Evolutionary conservation across 2,888 invertebrate species (phyloP).

Genomic region (Agrypnus murinus): DNA sequence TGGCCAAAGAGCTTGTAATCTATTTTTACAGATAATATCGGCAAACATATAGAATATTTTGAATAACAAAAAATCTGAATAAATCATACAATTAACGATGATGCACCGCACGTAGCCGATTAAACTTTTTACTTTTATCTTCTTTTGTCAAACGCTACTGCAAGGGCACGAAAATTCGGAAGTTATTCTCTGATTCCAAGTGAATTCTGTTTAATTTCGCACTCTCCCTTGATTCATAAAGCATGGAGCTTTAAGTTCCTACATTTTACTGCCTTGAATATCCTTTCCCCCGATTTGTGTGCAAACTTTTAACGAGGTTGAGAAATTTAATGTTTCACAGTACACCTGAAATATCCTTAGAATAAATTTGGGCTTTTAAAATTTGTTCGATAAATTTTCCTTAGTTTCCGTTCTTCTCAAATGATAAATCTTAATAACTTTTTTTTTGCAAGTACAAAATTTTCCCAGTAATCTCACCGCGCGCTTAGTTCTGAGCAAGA

Average conservation of each 20-base stretch:
- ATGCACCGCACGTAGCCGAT: too few relatives aligned
- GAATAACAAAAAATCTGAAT: too few relatives aligned
- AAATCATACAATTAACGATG: too few relatives aligned
- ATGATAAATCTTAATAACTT: neutral
- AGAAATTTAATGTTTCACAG: constrained; percentile 30
- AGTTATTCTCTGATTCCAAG: neutral
- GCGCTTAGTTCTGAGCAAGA: neutral
- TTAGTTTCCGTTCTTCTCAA: constrained; percentile 1
- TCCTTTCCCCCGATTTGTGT: constrained; percentile 18
- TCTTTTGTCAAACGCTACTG: too few relatives aligned
- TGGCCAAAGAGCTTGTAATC: too few relatives aligned
- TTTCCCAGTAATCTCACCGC: too few relatives aligned
- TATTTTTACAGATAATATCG: too few relatives aligned
- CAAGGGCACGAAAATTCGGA: too few relatives aligned
- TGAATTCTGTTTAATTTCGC: constrained; percentile 22
- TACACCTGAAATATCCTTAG: constrained; percentile 23
- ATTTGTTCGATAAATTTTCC: constrained; percentile 25
- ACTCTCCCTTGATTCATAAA: constrained; percentile 23
- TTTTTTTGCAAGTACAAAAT: neutral
- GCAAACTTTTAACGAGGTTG: constrained; percentile 30
- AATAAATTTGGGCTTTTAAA: constrained; percentile 18
- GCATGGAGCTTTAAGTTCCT: constrained; percentile 21
- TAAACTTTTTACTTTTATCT: too few relatives aligned
- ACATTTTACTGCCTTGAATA: constrained; percentile 21
- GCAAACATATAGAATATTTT: too few relatives aligned